phyloP scores from a whole-genome alignment of 1,140 invertebrate genomes.

The Penaeus indicus region DNA sequence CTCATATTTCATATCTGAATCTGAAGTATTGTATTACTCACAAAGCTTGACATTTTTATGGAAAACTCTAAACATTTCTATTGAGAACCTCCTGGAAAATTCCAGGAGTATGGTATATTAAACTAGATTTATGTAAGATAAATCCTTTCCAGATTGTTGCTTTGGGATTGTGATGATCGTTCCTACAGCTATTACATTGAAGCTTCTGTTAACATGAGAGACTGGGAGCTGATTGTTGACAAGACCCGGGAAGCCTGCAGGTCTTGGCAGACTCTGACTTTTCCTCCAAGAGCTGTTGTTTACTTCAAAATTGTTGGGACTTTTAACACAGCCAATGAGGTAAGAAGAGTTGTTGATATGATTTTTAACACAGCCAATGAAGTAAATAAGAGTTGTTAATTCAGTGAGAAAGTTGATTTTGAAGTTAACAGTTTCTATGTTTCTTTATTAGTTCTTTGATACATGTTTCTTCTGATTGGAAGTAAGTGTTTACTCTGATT shows the following conservation, averaged over 20 bases:
- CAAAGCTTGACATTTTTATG: too few relatives aligned
- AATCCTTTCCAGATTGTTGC: conserved; percentile 77
- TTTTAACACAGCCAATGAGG: conserved; percentile 97
- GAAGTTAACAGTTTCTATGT: too few relatives aligned
- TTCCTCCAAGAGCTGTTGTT: conserved; percentile 86
- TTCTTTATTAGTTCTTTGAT: too few relatives aligned
- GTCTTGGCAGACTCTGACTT: conserved; percentile 93
- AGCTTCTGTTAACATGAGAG: conserved; percentile 91
- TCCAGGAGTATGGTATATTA: too few relatives aligned
- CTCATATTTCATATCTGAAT: too few relatives aligned
- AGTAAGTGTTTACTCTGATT: too few relatives aligned
- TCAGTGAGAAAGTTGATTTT: too few relatives aligned
- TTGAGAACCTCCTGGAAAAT: too few relatives aligned
- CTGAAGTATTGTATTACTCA: too few relatives aligned
- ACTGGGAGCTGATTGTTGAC: conserved; percentile 89
- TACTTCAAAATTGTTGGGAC: conserved; percentile 96
- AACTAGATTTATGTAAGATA: too few relatives aligned
- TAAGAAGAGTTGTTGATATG: conserved; percentile 68
- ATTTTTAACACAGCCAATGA: conserved; percentile 77
- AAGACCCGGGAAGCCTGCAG: conserved; percentile 81
- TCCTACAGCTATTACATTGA: conserved; percentile 97
- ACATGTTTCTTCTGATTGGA: too few relatives aligned
- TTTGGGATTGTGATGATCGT: conserved; percentile 99
- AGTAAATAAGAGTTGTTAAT: conserved; percentile 72
- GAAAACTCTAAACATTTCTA: too few relatives aligned